Base-by-base conservation (phyloP, 1,140 invertebrate species). In the Brachionus asplanchnoidis region DNA sequence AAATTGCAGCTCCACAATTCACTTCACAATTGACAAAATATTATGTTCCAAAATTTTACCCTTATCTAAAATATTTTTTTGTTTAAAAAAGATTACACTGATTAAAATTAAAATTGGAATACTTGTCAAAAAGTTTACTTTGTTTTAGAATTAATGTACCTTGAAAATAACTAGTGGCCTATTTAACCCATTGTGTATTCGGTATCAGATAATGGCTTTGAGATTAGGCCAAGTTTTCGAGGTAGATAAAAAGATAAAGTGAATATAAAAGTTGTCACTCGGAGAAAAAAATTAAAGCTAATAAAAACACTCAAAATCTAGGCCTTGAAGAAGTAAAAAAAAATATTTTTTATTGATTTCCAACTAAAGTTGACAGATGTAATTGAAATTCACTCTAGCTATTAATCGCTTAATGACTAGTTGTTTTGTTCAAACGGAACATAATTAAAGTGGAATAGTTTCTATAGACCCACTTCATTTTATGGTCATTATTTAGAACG, bases 251-350 rank as follows among this genome's bases (percentile, higher is more conserved):
- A 73, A 73, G 17, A 73, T 42, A 73, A 73, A 40, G 8, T 73
- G 9, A 73, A 73, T 20, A 73, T 17, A 73, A 73, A 73, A 32
- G 26, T 68, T 68, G 66, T 40, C 26, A 68, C 26, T 32, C 17
- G 32, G n/a, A 68, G 32, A 32, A 73, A 73, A 36, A 42, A 42
- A 7, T 42, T n/a, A 42, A 42, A 73, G 17, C 8, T 40, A 40
- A n/a, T 17, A 73, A 73, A 73, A 73, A 42, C 68, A 73, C 68
- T 73, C 17, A 23, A 42, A 73, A 73, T 42, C 40, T 40, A 73
- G 68, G 40, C 68, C 68, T 73, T 73, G 32, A 42, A 73, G 68
- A 73, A 73, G 68, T 73, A 73, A 73, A 68, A 42, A 73, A 73
- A n/a, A n/a, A 9, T 73, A 14, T 73, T 73, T 36, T 36, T 73